phyloP scores from a whole-genome alignment of 2,797 vertebrate genomes.

The Naso thynnoides region DNA sequence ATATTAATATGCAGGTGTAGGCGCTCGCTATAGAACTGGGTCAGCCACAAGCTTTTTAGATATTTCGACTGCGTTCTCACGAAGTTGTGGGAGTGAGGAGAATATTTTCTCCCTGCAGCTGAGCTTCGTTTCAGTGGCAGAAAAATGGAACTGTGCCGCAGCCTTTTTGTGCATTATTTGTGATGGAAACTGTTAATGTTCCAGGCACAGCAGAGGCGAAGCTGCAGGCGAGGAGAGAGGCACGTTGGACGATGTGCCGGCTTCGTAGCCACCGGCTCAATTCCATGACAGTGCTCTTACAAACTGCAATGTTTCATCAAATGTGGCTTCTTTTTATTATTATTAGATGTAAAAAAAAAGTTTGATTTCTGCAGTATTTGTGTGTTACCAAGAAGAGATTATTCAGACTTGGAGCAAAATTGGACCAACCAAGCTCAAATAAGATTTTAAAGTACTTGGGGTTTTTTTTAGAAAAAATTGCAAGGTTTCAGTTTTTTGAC shows the following conservation, averaged over 20 bases:
- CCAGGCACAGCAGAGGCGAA: constrained; percentile 26
- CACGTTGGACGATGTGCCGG: constrained; percentile 12
- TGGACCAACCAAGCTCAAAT: too few relatives aligned
- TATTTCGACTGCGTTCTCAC: not conserved
- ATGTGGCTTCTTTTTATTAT: not conserved
- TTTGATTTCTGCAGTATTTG: too few relatives aligned
- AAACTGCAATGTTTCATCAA: constrained; percentile 8
- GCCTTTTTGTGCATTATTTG: constrained; percentile 48
- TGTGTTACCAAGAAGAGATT: too few relatives aligned
- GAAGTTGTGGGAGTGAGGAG: constrained; percentile 5
- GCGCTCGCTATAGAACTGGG: constrained; percentile 23
- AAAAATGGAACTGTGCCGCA: not conserved
- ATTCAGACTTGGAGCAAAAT: too few relatives aligned
- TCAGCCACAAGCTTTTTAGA: constrained; percentile 11
- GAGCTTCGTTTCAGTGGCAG: not conserved
- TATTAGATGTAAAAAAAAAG: too few relatives aligned
- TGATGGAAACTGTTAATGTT: constrained; percentile 22
- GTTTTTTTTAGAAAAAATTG: too few relatives aligned
- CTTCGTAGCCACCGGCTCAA: not conserved
- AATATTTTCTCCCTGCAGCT: constrained; percentile 7
- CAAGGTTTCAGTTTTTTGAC: too few relatives aligned
- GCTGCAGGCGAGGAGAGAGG: constrained; percentile 42
- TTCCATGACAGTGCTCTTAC: constrained; percentile 8
- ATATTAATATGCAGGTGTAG: constrained; percentile 3
- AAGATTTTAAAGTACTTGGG: too few relatives aligned